Percentiles rank a stretch among this genome's conserved stretches.
These are phyloP conservation scores for Popillia japonica DNA, from an alignment of 1,140 invertebrate genomes.

Conservation along the genomic window DNA sequence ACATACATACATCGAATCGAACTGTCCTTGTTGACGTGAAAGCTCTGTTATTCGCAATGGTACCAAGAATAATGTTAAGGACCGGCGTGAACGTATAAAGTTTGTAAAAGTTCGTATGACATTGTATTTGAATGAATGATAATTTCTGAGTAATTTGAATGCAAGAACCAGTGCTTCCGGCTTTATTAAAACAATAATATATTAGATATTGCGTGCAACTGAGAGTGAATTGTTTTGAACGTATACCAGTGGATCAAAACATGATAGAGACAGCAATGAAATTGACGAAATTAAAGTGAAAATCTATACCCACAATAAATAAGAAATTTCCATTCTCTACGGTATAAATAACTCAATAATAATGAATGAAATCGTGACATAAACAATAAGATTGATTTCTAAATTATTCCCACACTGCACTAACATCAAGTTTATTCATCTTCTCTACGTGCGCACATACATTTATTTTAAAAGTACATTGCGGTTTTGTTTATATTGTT, in stretches of 20 bases:
- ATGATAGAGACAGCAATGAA: too few species aligned
- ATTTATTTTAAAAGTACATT: not conserved
- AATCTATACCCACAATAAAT: not conserved
- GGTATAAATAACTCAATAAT: not conserved
- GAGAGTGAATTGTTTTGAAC: too few species aligned
- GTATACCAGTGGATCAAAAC: too few species aligned
- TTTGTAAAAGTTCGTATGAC: not conserved
- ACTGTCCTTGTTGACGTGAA: conserved; percentile 23
- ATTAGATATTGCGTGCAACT: too few species aligned
- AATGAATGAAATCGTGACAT: not conserved
- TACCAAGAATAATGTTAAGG: not conserved
- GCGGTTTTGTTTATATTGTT: not conserved
- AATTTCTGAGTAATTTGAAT: not conserved
- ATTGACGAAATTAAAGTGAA: not conserved
- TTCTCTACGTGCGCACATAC: not conserved
- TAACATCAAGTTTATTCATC: not conserved
- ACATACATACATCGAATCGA: not conserved
- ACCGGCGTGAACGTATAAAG: not conserved
- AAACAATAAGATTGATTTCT: conserved; percentile 18
- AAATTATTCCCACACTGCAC: not conserved
- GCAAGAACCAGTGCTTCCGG: not conserved
- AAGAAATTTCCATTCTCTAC: not conserved
- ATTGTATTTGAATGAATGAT: conserved; percentile 10
- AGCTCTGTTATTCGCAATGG: conserved; percentile 4
- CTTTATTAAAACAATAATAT: too few species aligned